Evolutionary conservation across 2,888 invertebrate species (phyloP).

Genomic region (Vannuccia rotundouncinata): DNA sequence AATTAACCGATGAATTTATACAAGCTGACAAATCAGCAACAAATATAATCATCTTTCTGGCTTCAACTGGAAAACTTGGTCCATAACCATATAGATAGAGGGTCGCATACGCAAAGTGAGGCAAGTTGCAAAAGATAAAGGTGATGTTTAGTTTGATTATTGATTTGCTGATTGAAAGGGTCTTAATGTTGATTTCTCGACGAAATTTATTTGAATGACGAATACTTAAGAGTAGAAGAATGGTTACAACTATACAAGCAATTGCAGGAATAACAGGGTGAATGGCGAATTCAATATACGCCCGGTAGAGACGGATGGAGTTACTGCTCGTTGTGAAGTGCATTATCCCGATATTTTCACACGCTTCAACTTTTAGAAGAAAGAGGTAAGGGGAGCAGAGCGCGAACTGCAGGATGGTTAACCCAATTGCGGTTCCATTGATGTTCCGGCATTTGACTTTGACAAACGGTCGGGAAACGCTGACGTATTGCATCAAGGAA

Average conservation of each 20-base stretch:
- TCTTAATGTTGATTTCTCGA: slow-evolving; percentile 22
- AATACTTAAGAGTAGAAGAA: neutral
- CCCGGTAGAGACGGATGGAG: slow-evolving; percentile 22
- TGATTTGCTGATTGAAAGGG: slow-evolving; percentile 24
- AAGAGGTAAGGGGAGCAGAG: slow-evolving; percentile 25
- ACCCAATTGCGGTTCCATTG: neutral
- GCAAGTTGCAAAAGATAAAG: slow-evolving; percentile 33
- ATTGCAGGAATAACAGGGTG: slow-evolving; percentile 33
- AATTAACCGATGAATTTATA: slow-evolving; percentile 18
- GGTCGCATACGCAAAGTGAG: slow-evolving; percentile 32
- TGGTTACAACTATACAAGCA: slow-evolving; percentile 1
- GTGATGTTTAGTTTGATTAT: slow-evolving; percentile 31
- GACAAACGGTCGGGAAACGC: slow-evolving; percentile 30
- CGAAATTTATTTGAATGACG: slow-evolving; percentile 31
- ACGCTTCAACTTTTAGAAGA: neutral
- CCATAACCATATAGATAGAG: slow-evolving; percentile 31
- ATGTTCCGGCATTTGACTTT: neutral
- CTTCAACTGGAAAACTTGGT: slow-evolving; percentile 14
- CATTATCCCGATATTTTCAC: neutral
- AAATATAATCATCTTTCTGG: slow-evolving; percentile 31
- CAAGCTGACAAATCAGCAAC: slow-evolving; percentile 28
- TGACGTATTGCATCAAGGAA: slow-evolving; percentile 5
- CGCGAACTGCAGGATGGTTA: slow-evolving; percentile 22
- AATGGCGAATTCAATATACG: slow-evolving; percentile 32
- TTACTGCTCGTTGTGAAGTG: neutral